Percentiles rank a stretch among this genome's conserved stretches.
These are phyloP conservation scores for Eupithecia pulchellata DNA, from an alignment of 2,888 invertebrate species.

Conservation along the genomic window DNA sequence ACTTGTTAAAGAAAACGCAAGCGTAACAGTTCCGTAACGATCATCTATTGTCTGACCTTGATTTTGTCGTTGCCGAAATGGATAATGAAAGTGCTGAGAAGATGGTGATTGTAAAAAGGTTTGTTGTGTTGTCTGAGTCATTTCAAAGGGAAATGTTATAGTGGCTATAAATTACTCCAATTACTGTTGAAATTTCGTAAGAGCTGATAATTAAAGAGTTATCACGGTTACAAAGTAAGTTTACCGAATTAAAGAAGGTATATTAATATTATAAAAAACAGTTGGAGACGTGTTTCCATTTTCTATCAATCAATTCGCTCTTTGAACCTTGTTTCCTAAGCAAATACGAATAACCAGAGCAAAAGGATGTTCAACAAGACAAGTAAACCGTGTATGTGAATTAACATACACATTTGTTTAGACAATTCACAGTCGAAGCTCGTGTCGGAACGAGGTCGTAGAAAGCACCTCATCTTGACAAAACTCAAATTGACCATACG, in stretches of 20 bases:
- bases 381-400: slow-evolving; percentile 57
- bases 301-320: not conserved
- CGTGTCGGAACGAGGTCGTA: slow-evolving; percentile 68
- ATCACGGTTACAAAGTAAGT: not conserved
- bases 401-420: slow-evolving; percentile 71
- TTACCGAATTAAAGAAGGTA: not conserved
- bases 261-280: too few species aligned
- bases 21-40: slow-evolving; percentile 57
- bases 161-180: not conserved
- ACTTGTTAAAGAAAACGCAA: slow-evolving; percentile 47
- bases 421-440: slow-evolving; percentile 67
- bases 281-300: not conserved
- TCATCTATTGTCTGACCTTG: slow-evolving; percentile 62
- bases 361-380: slow-evolving; percentile 47
- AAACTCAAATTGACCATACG: slow-evolving; percentile 74
- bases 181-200: not conserved
- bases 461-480: slow-evolving; percentile 77
- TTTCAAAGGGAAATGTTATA: not conserved
- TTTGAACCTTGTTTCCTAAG: not conserved
- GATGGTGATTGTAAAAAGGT: slow-evolving; percentile 3
- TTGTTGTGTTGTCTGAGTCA: not conserved
- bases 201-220: not conserved
- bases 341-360: not conserved
- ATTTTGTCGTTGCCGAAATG: slow-evolving; percentile 53
- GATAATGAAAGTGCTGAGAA: slow-evolving; percentile 44